These are phyloP conservation scores for Oxyteleia sp. DNA, from an alignment of 2,888 invertebrate genomes.

Conservation along the genomic window DNA sequence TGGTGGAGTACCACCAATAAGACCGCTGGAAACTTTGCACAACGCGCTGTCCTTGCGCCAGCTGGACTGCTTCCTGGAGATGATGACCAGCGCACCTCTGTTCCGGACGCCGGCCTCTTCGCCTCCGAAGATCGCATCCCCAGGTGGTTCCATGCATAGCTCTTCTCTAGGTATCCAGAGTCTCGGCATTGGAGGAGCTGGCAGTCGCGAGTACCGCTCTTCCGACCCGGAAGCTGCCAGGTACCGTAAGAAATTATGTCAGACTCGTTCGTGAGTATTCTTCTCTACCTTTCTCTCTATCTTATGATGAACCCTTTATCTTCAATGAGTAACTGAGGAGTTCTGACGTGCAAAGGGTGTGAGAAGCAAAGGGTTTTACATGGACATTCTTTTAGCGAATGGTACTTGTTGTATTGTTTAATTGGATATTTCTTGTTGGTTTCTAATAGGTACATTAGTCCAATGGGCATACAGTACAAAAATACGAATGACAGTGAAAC, in stretches of 20 bases:
- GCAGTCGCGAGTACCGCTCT: slow-evolving; percentile 82
- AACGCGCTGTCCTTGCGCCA: slow-evolving; percentile 97
- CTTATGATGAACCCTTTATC: background rate
- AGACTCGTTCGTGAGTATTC: slow-evolving; percentile 77
- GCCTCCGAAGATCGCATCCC: slow-evolving; percentile 90
- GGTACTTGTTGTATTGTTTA: background rate
- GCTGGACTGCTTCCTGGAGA: slow-evolving; percentile 95
- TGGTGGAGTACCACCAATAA: slow-evolving; percentile 97
- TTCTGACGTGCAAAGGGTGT: background rate
- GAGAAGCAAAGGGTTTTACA: background rate
- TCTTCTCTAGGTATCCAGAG: slow-evolving; percentile 78
- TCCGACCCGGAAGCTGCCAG: slow-evolving; percentile 84
- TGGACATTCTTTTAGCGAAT: background rate
- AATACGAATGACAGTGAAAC: slow-evolving; percentile 78
- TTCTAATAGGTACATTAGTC: slow-evolving; percentile 81
- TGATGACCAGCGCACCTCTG: slow-evolving; percentile 93
- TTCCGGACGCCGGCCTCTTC: slow-evolving; percentile 92
- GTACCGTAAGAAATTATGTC: slow-evolving; percentile 81
- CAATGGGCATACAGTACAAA: slow-evolving; percentile 83
- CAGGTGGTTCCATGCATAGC: slow-evolving; percentile 83
- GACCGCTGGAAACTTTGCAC: slow-evolving; percentile 98
- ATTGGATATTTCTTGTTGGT: slow-evolving; percentile 1
- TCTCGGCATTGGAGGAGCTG: slow-evolving; percentile 79
- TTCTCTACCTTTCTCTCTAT: slow-evolving; percentile 31
- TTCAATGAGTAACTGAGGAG: background rate